A percentile compares a stretch with the other conserved stretches of the same genome.
Evolutionary conservation across 2,113 vertebrate species (phyloP).

Genomic region (Andinoacara biseriatus): DNA sequence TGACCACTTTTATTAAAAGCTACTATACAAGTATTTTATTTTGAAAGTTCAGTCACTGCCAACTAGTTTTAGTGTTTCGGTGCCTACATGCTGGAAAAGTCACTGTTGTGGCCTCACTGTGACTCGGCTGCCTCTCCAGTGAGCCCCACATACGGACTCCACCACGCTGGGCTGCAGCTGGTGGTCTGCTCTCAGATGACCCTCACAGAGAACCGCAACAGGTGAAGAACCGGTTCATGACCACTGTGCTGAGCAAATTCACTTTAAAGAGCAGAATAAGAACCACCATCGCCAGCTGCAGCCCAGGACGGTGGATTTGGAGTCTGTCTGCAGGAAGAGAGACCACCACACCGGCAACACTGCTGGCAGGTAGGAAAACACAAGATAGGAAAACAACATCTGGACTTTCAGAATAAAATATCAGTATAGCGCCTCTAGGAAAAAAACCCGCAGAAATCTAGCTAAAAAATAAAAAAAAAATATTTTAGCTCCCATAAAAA

Average conservation of each 20-base stretch:
- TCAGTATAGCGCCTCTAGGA: not conserved
- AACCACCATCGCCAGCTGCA: too few relatives aligned
- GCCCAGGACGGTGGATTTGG: not conserved
- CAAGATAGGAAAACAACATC: not conserved
- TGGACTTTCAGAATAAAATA: not conserved
- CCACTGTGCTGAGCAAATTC: too few relatives aligned
- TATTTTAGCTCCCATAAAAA: not conserved
- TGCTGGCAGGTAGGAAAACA: not conserved
- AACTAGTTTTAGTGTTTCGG: not conserved
- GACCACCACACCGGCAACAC: not conserved
- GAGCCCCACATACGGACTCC: too few relatives aligned
- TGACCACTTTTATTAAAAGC: not conserved
- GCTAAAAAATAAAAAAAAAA: not conserved
- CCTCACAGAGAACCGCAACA: too few relatives aligned
- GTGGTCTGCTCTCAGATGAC: too few relatives aligned
- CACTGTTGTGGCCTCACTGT: too few relatives aligned
- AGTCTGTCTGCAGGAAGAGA: not conserved
- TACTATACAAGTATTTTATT: not conserved
- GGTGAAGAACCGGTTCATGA: too few relatives aligned
- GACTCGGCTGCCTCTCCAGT: too few relatives aligned
- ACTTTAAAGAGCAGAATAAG: too few relatives aligned
- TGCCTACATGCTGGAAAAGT: not conserved
- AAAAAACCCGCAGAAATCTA: not conserved
- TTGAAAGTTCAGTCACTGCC: not conserved
- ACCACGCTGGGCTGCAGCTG: too few relatives aligned